phyloP scores from a whole-genome alignment of 2,113 vertebrate species.

The Sphaerodactylus townsendi region DNA sequence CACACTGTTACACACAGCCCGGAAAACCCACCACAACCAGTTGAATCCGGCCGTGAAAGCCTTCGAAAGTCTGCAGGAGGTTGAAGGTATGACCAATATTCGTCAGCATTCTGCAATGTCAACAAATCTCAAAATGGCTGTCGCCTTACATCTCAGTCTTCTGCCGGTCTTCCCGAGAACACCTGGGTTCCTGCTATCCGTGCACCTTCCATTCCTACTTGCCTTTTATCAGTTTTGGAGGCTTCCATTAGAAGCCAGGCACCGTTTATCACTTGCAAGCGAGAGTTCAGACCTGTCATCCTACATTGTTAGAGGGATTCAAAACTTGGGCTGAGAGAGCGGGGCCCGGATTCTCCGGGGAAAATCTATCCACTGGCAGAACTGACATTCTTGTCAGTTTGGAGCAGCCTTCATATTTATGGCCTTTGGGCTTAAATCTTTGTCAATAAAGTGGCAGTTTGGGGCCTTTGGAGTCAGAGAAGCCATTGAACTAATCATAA shows the following conservation, averaged over 20 bases:
- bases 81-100: too few species aligned
- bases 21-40: too few species aligned
- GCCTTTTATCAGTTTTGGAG: not conserved
- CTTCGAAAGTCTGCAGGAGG: too few species aligned
- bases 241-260: not conserved
- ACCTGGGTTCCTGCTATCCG: not conserved
- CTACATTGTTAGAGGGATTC: not conserved
- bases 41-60: too few species aligned
- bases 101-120: not conserved
- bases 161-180: not conserved
- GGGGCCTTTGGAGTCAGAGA: not conserved
- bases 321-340: not conserved
- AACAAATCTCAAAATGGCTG: not conserved
- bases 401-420: slow-evolving; percentile 22
- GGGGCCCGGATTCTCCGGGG: not conserved
- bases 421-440: slow-evolving; percentile 43
- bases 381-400: not conserved
- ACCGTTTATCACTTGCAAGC: not conserved
- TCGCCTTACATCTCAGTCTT: not conserved
- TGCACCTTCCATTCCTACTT: not conserved
- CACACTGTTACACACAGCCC: too few species aligned
- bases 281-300: not conserved
- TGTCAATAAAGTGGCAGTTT: slow-evolving; percentile 25
- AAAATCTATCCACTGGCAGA: not conserved
- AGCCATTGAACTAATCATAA: slow-evolving; percentile 48